Percentiles rank a stretch among this genome's conserved stretches.
These are phyloP conservation scores for Tychaedon coryphoeus DNA, from an alignment of 2,113 vertebrate genomes.

Conservation along the genomic window DNA sequence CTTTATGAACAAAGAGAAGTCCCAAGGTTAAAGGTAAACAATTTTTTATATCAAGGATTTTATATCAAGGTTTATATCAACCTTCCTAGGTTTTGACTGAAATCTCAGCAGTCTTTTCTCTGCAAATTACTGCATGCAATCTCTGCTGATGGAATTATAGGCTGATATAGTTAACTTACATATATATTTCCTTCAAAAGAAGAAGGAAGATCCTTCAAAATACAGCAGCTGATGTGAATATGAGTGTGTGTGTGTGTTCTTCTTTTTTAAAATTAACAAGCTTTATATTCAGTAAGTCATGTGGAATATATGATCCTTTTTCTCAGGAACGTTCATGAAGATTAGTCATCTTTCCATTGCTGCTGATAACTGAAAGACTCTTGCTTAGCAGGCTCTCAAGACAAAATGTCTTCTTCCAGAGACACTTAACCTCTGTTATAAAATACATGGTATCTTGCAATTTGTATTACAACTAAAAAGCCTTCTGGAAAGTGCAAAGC, in stretches of 20 bases:
- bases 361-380: not conserved
- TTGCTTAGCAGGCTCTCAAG: not conserved
- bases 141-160: not conserved
- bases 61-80: not conserved
- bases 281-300: not conserved
- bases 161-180: not conserved
- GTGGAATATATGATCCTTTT: not conserved
- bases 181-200: not conserved
- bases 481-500: not conserved
- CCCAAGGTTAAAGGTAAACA: not conserved
- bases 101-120: not conserved
- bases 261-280: not conserved
- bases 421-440: not conserved
- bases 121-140: not conserved
- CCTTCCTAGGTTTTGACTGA: not conserved
- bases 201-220: not conserved
- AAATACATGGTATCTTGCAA: not conserved
- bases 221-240: not conserved
- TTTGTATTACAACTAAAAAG: not conserved
- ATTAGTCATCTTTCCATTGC: not conserved
- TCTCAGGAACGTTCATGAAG: not conserved
- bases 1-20: not conserved
- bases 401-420: not conserved
- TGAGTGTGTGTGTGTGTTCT: not conserved
- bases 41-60: not conserved